These are phyloP conservation scores for Myiotriccus ornatus DNA, from an alignment of 2,797 vertebrate genomes.

Conservation along the genomic window DNA sequence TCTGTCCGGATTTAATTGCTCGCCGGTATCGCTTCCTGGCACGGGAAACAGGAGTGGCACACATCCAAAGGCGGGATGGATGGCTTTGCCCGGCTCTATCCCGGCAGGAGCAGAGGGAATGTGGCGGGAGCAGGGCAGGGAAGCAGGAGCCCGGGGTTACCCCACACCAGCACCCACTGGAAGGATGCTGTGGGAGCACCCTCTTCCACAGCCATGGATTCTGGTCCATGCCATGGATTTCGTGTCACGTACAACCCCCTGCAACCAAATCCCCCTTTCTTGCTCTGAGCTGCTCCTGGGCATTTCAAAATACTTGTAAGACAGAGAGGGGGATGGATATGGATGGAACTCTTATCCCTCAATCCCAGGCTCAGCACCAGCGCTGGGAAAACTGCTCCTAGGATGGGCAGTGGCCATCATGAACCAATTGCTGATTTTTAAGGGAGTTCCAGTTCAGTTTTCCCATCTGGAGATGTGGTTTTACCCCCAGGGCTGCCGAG, in stretches of 20 bases:
- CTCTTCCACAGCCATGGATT: rapidly evolving
- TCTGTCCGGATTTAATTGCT: background rate
- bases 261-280: background rate
- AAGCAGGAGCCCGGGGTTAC: background rate
- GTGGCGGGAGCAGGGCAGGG: background rate
- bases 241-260: rapidly evolving
- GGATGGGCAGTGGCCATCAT: rapidly evolving
- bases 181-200: background rate
- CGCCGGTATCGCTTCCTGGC: background rate
- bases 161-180: too few species aligned
- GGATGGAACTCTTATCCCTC: background rate
- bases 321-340: background rate
- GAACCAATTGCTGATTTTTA: background rate
- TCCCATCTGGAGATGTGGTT: background rate
- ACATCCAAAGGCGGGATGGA: background rate
- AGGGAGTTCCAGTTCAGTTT: background rate
- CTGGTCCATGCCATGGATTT: background rate
- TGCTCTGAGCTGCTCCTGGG: background rate
- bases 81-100: background rate
- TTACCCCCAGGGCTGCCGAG: background rate
- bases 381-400: rapidly evolving
- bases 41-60: background rate
- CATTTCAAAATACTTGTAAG: rapidly evolving
- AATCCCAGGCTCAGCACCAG: background rate
- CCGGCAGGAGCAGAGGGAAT: background rate